Conservation (phyloP, 2,113 vertebrate genomes). For the Alethe castanea region DNA sequence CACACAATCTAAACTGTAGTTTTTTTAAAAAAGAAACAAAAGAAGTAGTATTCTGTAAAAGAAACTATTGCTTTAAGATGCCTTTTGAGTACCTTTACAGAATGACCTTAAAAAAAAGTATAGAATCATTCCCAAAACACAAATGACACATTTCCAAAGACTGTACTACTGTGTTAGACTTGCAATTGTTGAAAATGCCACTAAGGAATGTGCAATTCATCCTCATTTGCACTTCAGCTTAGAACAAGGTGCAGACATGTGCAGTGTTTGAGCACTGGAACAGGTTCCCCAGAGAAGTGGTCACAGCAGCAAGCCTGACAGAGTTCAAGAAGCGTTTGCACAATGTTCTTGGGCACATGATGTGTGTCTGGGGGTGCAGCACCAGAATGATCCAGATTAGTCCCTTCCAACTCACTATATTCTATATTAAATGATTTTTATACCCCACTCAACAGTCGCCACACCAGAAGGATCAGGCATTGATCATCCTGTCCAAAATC, state of each 20-base stretch:
- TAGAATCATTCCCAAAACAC: not conserved
- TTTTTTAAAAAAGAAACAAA: not conserved
- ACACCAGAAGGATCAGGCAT: not conserved
- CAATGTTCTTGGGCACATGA: not conserved
- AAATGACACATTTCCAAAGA: not conserved
- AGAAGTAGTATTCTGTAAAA: not conserved
- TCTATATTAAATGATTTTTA: not conserved
- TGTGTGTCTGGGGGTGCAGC: not conserved
- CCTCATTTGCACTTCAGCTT: not conserved
- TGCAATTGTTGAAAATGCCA: not conserved
- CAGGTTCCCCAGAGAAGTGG: not conserved
- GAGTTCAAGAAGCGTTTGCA: not conserved
- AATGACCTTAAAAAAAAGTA: not conserved
- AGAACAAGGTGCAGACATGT: not conserved
- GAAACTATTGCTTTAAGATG: not conserved
- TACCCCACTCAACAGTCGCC: not conserved
- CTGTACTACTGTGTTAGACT: not conserved
- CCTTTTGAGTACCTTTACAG: not conserved
- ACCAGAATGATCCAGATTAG: not conserved
- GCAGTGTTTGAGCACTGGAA: not conserved
- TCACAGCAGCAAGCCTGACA: not conserved
- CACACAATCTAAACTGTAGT: not conserved
- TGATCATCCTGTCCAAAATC: not conserved
- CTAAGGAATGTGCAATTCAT: not conserved
- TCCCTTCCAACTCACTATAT: not conserved